Base-by-base conservation (phyloP, 2,113 vertebrate genomes). In the Amphiprion ocellaris region DNA sequence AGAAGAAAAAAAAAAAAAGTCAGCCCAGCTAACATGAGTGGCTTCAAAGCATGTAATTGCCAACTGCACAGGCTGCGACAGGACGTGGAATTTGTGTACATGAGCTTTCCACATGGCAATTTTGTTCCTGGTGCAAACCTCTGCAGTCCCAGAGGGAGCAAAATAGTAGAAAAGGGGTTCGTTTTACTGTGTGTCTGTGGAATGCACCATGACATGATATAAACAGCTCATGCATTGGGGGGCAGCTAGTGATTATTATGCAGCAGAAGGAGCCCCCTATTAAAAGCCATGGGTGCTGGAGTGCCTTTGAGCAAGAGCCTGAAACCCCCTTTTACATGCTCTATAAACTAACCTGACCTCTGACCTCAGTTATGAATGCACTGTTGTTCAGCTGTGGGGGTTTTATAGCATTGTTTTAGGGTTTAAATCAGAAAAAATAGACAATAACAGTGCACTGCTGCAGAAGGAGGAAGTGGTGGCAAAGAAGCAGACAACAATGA, bases 11-110 rank as follows among this genome's bases (percentile, higher is more conserved):
- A 7, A 37, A 37, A 37, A 37, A 37, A 37, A 37, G 69, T 24
- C 5, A 69, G 68, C 41, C 26, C 14, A 84, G 54, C 60, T n/a
- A 64, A 63, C 23, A 80, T 67, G 10, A 9, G 55, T 28, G 58
- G 68, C 82, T 89, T 87, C 79, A 82, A 84, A 90, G 59, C 70
- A 46, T 84, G 82, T 72, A 90, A 92, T 81, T 90, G 81, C 84
- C 41, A 79, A 74, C 72, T 82, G 83, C 89, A 89, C 93, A 93
- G 89, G 92, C 92, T 88, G 79, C 63, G 67, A 92, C 93, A 93
- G 91, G 93, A 94, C 84, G 69, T 92, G 93, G 93, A 94, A 93
- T 94, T 92, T 77, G 69, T 80, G 70, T 74, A 88, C 88, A 86
- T 54, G 67, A 79, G 69, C 63, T 80, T 88, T 84, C 75, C 62